These are phyloP conservation scores for Coryphaenoides rupestris DNA, from an alignment of 2,113 vertebrate species.

Conservation along the genomic window DNA sequence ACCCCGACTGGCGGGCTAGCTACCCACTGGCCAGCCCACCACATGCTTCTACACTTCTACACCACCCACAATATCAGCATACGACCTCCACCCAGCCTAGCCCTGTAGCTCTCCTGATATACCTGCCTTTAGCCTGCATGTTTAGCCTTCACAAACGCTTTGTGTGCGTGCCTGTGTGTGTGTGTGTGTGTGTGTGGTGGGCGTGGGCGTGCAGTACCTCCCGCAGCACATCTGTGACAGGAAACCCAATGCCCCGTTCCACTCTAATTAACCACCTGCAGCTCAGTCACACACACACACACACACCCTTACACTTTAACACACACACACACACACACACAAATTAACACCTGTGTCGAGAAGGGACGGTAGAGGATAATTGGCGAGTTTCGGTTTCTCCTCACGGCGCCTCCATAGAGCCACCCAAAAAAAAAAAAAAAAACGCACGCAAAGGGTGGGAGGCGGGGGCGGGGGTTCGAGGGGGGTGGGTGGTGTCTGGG, in stretches of 20 bases:
- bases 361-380: slow-evolving; percentile 42
- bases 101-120: too few species aligned
- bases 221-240: slow-evolving; percentile 37
- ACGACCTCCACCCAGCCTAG: too few species aligned
- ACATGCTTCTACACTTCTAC: too few species aligned
- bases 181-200: neutral
- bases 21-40: too few species aligned
- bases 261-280: slow-evolving; percentile 61
- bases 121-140: too few species aligned
- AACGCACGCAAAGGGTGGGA: neutral
- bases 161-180: neutral
- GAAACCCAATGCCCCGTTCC: slow-evolving; percentile 48
- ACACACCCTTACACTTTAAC: neutral
- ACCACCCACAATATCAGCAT: too few species aligned
- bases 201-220: neutral
- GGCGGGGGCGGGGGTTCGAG: too few species aligned
- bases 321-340: slow-evolving; percentile 8
- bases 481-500: too few species aligned
- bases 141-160: too few species aligned
- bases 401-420: slow-evolving; percentile 28
- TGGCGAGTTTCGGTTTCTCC: slow-evolving; percentile 50
- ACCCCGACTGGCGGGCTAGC: too few species aligned
- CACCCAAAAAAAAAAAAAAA: neutral
- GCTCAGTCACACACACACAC: slow-evolving; percentile 1
- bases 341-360: slow-evolving; percentile 50